Conservation (phyloP, 2,888 invertebrate species). For the Plemyria rubiginata region DNA sequence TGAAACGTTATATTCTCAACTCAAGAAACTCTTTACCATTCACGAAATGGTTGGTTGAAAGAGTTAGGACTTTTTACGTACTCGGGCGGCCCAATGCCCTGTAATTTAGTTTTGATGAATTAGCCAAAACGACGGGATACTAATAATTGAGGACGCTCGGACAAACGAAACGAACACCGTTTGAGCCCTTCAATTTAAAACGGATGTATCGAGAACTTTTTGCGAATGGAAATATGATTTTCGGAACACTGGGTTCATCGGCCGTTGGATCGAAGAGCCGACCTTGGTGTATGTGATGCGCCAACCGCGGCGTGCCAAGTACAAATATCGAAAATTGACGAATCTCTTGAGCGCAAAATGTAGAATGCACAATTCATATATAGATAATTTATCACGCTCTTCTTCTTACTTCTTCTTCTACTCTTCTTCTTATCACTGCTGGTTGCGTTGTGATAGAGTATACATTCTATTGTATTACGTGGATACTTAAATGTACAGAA, state of each 20-base stretch:
- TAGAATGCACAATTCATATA: slow-evolving; percentile 26
- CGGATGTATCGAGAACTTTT: slow-evolving; percentile 64
- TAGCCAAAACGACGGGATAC: slow-evolving; percentile 65
- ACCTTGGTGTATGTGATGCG: slow-evolving; percentile 49
- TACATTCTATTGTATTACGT: slow-evolving; percentile 15
- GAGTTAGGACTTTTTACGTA: slow-evolving; percentile 47
- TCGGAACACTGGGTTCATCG: slow-evolving; percentile 56
- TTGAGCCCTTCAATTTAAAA: slow-evolving; percentile 61
- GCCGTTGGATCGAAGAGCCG: slow-evolving; percentile 48
- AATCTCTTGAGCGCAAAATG: slow-evolving; percentile 21
- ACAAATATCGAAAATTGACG: slow-evolving; percentile 28
- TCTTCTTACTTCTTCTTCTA: no score
- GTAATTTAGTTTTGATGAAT: slow-evolving; percentile 77
- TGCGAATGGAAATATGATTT: slow-evolving; percentile 57
- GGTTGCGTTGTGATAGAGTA: slow-evolving; percentile 7
- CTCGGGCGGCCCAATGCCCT: slow-evolving; percentile 57
- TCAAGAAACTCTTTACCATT: slow-evolving; percentile 32
- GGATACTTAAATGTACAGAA: slow-evolving; percentile 10
- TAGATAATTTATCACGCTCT: slow-evolving; percentile 21
- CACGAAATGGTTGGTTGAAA: slow-evolving; percentile 34
- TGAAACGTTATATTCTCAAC: slow-evolving; percentile 22
- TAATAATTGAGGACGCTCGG: slow-evolving; percentile 61
- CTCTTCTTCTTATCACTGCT: no score
- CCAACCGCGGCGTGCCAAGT: slow-evolving; percentile 34
- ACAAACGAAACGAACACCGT: slow-evolving; percentile 49